phyloP scores from a whole-genome alignment of 1,140 invertebrate genomes.

The Trinorchestia longiramus region DNA sequence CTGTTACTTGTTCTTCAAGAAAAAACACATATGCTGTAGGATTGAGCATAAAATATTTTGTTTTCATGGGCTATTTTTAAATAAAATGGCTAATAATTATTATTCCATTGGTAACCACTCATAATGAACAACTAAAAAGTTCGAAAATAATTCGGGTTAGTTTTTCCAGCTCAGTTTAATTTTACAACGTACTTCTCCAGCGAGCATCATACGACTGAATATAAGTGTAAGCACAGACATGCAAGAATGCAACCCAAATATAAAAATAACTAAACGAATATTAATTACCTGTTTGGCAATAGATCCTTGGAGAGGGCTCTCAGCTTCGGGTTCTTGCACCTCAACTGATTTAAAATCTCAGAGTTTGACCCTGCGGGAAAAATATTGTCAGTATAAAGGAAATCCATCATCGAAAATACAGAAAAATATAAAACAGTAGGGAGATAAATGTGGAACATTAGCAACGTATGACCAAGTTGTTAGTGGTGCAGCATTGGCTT shows the following conservation, averaged over 20 bases:
- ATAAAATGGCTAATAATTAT: no score
- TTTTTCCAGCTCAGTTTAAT: neutral
- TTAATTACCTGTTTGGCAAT: conserved; percentile 58
- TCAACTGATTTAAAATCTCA: conserved; percentile 57
- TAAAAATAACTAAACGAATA: neutral
- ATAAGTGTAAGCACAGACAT: neutral
- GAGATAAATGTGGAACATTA: neutral
- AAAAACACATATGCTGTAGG: no score
- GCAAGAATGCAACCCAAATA: neutral
- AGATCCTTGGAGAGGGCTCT: conserved; percentile 59
- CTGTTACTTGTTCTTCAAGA: no score
- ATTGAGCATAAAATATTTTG: no score
- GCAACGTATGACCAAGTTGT: neutral
- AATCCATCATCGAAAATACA: neutral
- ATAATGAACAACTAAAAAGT: no score
- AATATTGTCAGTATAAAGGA: neutral
- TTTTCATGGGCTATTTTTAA: no score
- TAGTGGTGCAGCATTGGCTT: no score
- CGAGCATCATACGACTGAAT: neutral
- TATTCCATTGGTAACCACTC: no score
- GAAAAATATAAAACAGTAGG: neutral
- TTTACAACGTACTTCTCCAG: neutral
- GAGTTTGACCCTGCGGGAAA: conserved; percentile 9
- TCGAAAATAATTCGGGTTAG: neutral
- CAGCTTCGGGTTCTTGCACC: conserved; percentile 60